These are phyloP conservation scores for Rhodophaea formosa DNA, from an alignment of 2,888 invertebrate species.

Conservation along the genomic window DNA sequence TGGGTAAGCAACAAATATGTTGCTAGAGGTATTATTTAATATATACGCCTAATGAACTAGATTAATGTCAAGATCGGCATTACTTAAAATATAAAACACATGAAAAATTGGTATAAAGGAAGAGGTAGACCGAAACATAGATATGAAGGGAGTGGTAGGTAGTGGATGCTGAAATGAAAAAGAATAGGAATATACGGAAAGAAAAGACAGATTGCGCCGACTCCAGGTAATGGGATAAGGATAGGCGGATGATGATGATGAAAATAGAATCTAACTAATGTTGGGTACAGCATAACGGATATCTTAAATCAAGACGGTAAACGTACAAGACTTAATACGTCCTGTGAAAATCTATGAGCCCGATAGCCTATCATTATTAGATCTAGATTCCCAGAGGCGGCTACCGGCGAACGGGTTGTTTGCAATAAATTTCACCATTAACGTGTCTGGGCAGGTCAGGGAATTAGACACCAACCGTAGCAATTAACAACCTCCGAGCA, in stretches of 20 bases:
- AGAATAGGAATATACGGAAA: too few species aligned
- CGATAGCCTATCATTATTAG: slow-evolving; percentile 44
- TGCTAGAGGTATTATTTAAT: too few species aligned
- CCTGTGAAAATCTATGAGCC: slow-evolving; percentile 24
- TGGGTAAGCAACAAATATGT: too few species aligned
- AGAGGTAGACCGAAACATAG: too few species aligned
- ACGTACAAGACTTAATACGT: slow-evolving; percentile 23
- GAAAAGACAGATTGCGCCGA: too few species aligned
- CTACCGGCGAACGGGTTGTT: slow-evolving; percentile 42
- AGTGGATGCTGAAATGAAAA: too few species aligned
- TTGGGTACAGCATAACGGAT: background rate
- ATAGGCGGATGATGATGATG: background rate
- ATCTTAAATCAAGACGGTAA: slow-evolving; percentile 11
- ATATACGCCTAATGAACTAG: too few species aligned
- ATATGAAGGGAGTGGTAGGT: too few species aligned
- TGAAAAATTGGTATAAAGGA: too few species aligned
- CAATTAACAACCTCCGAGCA: slow-evolving; percentile 67
- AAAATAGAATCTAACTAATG: background rate
- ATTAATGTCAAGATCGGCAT: too few species aligned
- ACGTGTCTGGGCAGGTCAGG: slow-evolving; percentile 41
- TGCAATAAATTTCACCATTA: slow-evolving; percentile 51
- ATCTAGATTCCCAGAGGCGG: slow-evolving; percentile 35
- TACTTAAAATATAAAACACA: too few species aligned
- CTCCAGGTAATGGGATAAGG: too few species aligned
- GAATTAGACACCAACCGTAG: slow-evolving; percentile 48